Conservation (phyloP, 2,888 invertebrate species). For the Pammene fasciana region DNA sequence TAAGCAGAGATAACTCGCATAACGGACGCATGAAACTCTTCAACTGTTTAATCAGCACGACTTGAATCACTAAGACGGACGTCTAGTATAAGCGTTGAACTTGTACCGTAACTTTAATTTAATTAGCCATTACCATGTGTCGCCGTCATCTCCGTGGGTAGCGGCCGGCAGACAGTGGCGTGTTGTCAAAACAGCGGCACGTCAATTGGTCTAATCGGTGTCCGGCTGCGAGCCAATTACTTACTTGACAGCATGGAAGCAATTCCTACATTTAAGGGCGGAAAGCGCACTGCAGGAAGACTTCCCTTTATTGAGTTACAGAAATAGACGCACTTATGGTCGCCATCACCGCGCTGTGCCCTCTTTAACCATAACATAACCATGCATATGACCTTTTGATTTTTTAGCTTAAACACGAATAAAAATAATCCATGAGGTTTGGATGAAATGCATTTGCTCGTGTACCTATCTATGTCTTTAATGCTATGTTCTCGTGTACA, state of each 20-base stretch:
- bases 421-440: no score
- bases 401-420: background rate
- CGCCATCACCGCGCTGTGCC: conserved; percentile 38
- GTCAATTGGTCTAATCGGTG: conserved; percentile 80
- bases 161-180: conserved; percentile 51
- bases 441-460: background rate
- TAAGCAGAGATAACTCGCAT: background rate
- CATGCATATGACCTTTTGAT: conserved; percentile 22
- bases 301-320: conserved; percentile 78
- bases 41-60: conserved; percentile 10
- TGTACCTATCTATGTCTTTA: background rate
- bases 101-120: conserved; percentile 17
- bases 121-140: conserved; percentile 13
- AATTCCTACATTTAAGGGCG: conserved; percentile 82
- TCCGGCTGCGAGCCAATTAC: conserved; percentile 80
- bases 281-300: conserved; percentile 78
- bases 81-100: conserved; percentile 11
- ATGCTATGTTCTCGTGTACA: background rate
- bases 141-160: conserved; percentile 28
- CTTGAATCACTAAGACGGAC: conserved; percentile 14
- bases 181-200: conserved; percentile 81
- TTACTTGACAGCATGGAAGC: conserved; percentile 81
- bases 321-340: conserved; percentile 50
- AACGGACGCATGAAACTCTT: conserved; percentile 18
- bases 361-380: conserved; percentile 25